phyloP scores from a whole-genome alignment of 2,113 vertebrate genomes.

The Lophius piscatorius region DNA sequence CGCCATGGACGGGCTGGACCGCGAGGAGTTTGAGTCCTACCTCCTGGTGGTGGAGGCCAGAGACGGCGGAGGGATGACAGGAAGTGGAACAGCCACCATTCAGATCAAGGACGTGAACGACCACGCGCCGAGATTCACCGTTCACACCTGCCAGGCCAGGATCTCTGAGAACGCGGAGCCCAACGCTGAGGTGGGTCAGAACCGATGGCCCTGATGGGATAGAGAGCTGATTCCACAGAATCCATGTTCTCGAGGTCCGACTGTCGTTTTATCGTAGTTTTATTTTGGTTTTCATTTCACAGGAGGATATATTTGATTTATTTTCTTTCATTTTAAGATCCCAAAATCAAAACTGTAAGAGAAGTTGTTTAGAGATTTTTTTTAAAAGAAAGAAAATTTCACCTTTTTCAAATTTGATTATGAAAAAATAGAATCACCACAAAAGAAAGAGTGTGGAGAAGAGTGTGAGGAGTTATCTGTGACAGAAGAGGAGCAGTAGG shows the following conservation, averaged over 20 bases:
- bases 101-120: constrained; percentile 86
- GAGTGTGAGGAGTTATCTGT: too few relatives aligned
- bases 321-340: too few relatives aligned
- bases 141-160: constrained; percentile 75
- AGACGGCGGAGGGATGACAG: constrained; percentile 87
- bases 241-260: background rate
- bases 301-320: too few relatives aligned
- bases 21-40: constrained; percentile 83
- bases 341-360: too few relatives aligned
- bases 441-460: too few relatives aligned
- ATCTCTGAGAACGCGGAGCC: constrained; percentile 83
- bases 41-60: constrained; percentile 86
- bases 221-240: background rate
- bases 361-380: too few relatives aligned
- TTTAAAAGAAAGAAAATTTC: too few relatives aligned
- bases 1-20: constrained; percentile 79
- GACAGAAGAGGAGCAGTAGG: too few relatives aligned
- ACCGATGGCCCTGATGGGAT: background rate
- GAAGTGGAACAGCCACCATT: constrained; percentile 86
- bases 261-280: too few relatives aligned
- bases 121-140: constrained; percentile 82
- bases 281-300: too few relatives aligned
- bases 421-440: too few relatives aligned
- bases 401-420: too few relatives aligned
- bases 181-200: constrained; percentile 74